phyloP scores from a whole-genome alignment of 2,113 vertebrate genomes.

The Jaculus jaculus region DNA sequence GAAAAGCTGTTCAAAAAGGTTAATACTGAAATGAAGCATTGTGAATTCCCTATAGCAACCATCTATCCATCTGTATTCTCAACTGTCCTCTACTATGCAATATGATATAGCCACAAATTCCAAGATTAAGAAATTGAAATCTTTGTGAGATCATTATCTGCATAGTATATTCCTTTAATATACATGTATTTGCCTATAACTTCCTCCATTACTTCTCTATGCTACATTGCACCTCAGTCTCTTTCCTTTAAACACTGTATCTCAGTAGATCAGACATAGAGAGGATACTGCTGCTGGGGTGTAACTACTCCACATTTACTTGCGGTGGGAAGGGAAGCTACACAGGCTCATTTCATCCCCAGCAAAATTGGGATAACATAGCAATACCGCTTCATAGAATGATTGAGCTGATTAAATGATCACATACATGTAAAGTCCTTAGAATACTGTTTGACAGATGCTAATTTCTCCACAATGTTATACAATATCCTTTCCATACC shows the following conservation, averaged over 20 bases:
- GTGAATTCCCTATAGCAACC: not conserved
- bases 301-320: not conserved
- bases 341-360: not conserved
- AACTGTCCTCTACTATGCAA: not conserved
- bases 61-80: not conserved
- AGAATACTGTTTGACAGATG: not conserved
- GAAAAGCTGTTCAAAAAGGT: not conserved
- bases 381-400: not conserved
- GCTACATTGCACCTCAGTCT: accelerated
- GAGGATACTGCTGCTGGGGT: not conserved
- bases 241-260: not conserved
- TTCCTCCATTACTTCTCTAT: not conserved
- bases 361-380: not conserved
- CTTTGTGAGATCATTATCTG: not conserved
- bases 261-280: not conserved
- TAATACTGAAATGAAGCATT: not conserved
- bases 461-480: not conserved
- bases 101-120: not conserved
- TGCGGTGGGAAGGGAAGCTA: not conserved
- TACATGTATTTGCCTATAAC: not conserved
- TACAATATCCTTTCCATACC: not conserved
- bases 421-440: not conserved
- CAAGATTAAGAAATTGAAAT: not conserved
- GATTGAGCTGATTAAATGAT: not conserved
- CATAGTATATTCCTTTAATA: not conserved